Conservation (phyloP, 2,797 vertebrate genomes). For the Acanthurus tractus region DNA sequence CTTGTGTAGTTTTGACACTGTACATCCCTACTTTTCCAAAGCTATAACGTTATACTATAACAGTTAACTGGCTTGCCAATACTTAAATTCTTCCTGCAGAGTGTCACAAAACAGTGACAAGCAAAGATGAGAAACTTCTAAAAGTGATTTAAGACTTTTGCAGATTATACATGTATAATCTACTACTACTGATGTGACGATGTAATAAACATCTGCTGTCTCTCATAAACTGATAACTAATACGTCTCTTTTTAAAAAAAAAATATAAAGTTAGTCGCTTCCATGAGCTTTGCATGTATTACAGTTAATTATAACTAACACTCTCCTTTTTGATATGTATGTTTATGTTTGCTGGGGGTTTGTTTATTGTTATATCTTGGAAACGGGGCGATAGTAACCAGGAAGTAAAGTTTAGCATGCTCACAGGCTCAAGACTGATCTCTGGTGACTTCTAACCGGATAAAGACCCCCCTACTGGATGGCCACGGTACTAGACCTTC, state of each 20-base stretch:
- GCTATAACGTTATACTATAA: background rate
- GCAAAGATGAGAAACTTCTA: background rate
- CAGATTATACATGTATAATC: background rate
- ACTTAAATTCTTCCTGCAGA: no score
- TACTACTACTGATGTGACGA: no score
- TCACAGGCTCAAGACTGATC: background rate
- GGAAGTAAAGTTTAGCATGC: background rate
- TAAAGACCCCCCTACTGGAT: constrained; percentile 26
- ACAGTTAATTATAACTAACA: background rate
- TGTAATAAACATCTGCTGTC: no score
- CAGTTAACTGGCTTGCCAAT: background rate
- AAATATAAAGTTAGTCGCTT: background rate
- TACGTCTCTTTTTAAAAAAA: no score
- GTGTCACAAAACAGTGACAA: no score
- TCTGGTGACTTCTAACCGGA: background rate
- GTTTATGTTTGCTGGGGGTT: background rate
- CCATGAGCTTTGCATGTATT: background rate
- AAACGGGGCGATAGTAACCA: constrained; percentile 47
- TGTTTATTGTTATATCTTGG: constrained; percentile 38
- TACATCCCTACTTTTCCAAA: no score
- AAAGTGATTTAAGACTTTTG: background rate
- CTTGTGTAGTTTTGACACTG: background rate
- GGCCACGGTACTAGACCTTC: background rate
- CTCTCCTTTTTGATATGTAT: background rate
- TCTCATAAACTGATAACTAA: no score